Percentiles rank a stretch among this genome's conserved stretches.
Conservation (phyloP, 1,140 invertebrate genomes). For the Listronotus oregonensis region DNA sequence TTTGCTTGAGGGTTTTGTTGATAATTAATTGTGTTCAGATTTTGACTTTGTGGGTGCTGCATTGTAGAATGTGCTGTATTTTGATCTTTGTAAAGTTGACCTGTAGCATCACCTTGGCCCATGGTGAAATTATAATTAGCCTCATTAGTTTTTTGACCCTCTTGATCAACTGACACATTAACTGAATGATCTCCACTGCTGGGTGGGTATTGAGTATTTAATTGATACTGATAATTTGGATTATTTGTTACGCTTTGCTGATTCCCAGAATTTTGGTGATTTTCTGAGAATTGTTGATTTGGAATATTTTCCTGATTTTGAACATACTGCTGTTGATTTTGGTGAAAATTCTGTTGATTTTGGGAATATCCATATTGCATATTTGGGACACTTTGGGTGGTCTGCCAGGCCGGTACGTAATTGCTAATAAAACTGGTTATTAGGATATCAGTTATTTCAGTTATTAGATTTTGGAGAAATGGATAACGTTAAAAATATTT, state of each 20-base stretch:
- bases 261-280: too few species aligned
- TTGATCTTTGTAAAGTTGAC: not conserved
- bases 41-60: not conserved
- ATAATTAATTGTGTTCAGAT: not conserved
- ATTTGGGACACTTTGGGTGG: slow-evolving; percentile 18
- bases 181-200: slow-evolving; percentile 1
- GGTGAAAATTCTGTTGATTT: not conserved
- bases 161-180: not conserved
- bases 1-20: not conserved
- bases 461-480: too few species aligned
- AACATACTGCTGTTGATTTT: not conserved
- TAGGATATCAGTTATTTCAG: too few species aligned
- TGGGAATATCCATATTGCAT: slow-evolving; percentile 5
- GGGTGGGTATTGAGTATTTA: not conserved
- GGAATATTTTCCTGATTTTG: not conserved
- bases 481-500: too few species aligned
- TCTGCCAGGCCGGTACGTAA: slow-evolving; percentile 9
- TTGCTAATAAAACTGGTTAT: slow-evolving; percentile 2
- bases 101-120: slow-evolving; percentile 13
- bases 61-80: not conserved
- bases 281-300: too few species aligned
- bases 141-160: too few species aligned
- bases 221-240: too few species aligned
- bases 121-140: slow-evolving; percentile 6
- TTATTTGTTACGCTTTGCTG: too few species aligned